These are phyloP conservation scores for Anagrus nilaparvatae DNA, from an alignment of 1,140 invertebrate species.

Conservation along the genomic window DNA sequence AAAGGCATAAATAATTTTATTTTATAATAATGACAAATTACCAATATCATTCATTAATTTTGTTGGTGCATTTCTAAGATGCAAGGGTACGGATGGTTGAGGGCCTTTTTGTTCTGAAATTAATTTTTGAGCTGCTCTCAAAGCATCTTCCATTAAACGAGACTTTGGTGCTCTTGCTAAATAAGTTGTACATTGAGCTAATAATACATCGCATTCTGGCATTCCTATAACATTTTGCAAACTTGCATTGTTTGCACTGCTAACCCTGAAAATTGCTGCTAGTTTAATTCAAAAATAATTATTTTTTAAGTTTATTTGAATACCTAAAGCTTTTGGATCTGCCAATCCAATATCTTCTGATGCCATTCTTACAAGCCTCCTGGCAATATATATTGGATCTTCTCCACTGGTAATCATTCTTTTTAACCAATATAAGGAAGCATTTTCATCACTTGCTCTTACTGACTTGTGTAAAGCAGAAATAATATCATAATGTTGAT, in stretches of 20 bases:
- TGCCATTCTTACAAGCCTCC: constrained; percentile 64
- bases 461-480: constrained; percentile 80
- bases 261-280: constrained; percentile 37
- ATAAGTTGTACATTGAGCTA: constrained; percentile 68
- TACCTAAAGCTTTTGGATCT: constrained; percentile 47
- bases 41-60: constrained; percentile 69
- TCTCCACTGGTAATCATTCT: constrained; percentile 74
- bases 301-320: constrained; percentile 16
- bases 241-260: constrained; percentile 66
- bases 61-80: constrained; percentile 70
- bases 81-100: constrained; percentile 60
- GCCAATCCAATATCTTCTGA: constrained; percentile 62
- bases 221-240: constrained; percentile 71
- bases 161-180: constrained; percentile 69
- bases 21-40: constrained; percentile 25
- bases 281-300: too few relatives aligned
- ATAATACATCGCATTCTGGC: constrained; percentile 68
- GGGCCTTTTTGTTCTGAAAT: constrained; percentile 53
- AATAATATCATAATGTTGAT: constrained; percentile 75
- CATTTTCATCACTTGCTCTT: constrained; percentile 71
- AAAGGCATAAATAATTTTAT: constrained; percentile 7
- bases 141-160: constrained; percentile 55
- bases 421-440: constrained; percentile 73
- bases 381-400: constrained; percentile 71
- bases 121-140: constrained; percentile 49